phyloP scores from a whole-genome alignment of 2,888 invertebrate species.

The Blomia tropicalis region DNA sequence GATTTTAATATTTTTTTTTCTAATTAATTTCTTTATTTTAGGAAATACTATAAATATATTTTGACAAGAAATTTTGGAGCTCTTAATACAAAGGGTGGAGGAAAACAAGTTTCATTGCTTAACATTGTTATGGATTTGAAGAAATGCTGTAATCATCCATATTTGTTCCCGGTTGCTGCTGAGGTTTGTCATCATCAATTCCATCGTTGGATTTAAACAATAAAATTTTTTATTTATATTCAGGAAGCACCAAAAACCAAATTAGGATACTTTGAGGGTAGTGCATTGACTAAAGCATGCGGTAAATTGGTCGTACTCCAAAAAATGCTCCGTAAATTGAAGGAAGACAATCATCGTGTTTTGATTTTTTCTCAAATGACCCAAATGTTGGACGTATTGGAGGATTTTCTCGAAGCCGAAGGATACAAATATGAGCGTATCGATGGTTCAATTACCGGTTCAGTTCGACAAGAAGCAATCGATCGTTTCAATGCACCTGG shows the following conservation, averaged over 20 bases:
- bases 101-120: conserved; percentile 77
- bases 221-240: conserved; percentile 35
- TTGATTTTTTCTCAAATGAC: conserved; percentile 99
- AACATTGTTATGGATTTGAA: conserved; percentile 99
- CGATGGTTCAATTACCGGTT: conserved; percentile 93
- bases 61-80: conserved; percentile 95
- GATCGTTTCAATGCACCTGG: conserved; percentile 95
- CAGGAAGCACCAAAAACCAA: conserved; percentile 65
- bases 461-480: conserved; percentile 88
- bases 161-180: conserved; percentile 87
- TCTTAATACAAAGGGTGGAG: conserved; percentile 82
- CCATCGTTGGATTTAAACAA: too few species aligned
- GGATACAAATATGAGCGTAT: conserved; percentile 97
- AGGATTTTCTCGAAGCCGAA: conserved; percentile 92
- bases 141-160: conserved; percentile 99
- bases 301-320: conserved; percentile 84
- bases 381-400: conserved; percentile 96
- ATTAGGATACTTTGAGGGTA: conserved; percentile 82
- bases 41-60: conserved; percentile 96
- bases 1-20: neutral
- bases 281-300: conserved; percentile 73
- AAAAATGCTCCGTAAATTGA: conserved; percentile 77
- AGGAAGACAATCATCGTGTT: conserved; percentile 83
- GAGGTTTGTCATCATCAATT: conserved; percentile 57
- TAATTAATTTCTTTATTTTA: conserved; percentile 31